Evolutionary conservation across 2,797 vertebrate genomes (phyloP), one percentile per base, ranked within the genome.

Genomic region (Tenualosa ilisha): DNA sequence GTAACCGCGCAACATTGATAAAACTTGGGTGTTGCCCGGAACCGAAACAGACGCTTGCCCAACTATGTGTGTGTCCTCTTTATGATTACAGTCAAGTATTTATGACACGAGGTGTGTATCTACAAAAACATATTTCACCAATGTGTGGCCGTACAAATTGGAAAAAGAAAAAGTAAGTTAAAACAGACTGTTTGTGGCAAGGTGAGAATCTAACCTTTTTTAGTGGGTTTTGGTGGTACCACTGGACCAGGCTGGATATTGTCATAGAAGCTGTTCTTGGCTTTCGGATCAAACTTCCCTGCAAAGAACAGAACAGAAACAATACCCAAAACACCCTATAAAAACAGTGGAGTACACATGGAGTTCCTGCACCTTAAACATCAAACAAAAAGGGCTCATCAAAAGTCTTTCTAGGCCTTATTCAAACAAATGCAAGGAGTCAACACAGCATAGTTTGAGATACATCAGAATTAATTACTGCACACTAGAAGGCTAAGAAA

Each of bases 261-360:
- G 94, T 98, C 98, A 91, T 99, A 99, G 92, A 99, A 99, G 94
- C 97, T 99, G 95, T 94, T 97, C 85, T 96, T 94, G 90, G 97
- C 97, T 95, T 98, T 98, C 3, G 97, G 97, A 91, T 99, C 97
- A 95, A 99, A 98, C 93, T 99, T 99, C 82, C 97, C 98, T 98
- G 94, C 81, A 85, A 89, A 89, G 84, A 86, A 92, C 90, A 93
- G 72, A 61, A 20, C 89, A 86, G 89, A 86, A 81, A 91, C 40
- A 86, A 11, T 31, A 31, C 31, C 31, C 72, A 20, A 79, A 37
- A 6, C 40, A 79, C 72, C 17, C 40, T 20, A 3, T 79, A 4
- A 79, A 79, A 79, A 79, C 37, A 22, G 6, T 20, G 20, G 37
- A 40, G 17, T 46, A 17, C 17, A 75, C 13, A 43, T 5, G 4